phyloP scores from a whole-genome alignment of 2,113 vertebrate genomes.

The Erpornis zantholeuca region DNA sequence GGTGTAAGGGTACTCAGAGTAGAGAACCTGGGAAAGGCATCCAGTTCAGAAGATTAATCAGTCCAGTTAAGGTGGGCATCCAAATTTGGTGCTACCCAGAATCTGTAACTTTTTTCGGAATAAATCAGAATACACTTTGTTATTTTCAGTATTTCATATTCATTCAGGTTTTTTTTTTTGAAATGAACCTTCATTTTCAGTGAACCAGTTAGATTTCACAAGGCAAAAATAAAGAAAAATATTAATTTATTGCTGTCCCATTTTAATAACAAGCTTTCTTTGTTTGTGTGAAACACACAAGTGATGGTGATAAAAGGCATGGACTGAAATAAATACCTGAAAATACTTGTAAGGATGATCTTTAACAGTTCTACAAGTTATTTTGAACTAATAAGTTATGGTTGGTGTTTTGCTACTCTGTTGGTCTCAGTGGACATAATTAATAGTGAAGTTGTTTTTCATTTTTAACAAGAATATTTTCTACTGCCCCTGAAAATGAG shows the following conservation, averaged over 20 bases:
- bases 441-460: slow-evolving; percentile 61
- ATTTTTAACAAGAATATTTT: slow-evolving; percentile 52
- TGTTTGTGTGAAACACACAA: background rate
- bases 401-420: background rate
- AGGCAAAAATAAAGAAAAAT: background rate
- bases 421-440: slow-evolving; percentile 70
- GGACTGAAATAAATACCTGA: background rate
- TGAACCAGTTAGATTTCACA: background rate
- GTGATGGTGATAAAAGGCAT: background rate
- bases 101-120: background rate
- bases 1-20: background rate
- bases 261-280: background rate
- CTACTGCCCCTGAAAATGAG: slow-evolving; percentile 9
- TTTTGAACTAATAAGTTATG: slow-evolving; percentile 38
- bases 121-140: background rate
- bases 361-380: slow-evolving; percentile 18
- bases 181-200: background rate
- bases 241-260: background rate
- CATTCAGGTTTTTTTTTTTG: background rate
- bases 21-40: background rate
- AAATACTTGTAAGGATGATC: background rate
- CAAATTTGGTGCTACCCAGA: background rate
- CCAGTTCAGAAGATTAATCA: background rate
- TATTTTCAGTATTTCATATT: background rate
- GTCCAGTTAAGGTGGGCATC: rapidly evolving